These are phyloP conservation scores for Elegia similella DNA, from an alignment of 2,888 invertebrate genomes.

Conservation along the genomic window DNA sequence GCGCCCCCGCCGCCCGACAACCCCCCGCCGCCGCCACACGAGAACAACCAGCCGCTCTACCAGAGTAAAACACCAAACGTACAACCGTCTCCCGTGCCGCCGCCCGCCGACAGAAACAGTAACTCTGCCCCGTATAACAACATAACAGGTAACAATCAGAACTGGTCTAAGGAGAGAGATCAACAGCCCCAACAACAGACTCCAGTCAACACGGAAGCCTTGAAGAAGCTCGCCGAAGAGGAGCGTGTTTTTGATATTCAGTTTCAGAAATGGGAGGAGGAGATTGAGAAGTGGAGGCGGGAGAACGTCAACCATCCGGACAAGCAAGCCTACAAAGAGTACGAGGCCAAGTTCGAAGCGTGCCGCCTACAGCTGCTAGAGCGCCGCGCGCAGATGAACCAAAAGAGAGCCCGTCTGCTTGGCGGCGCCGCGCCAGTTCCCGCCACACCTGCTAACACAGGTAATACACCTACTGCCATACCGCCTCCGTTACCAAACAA, in stretches of 20 bases:
- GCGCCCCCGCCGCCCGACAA: constrained; percentile 45
- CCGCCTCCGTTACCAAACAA: constrained; percentile 38
- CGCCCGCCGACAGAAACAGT: constrained; percentile 33
- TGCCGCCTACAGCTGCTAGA: constrained; percentile 90
- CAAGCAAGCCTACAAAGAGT: constrained; percentile 91
- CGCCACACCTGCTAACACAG: constrained; percentile 22
- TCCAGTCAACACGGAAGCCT: constrained; percentile 56
- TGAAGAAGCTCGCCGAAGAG: constrained; percentile 80
- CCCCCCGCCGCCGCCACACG: constrained; percentile 63
- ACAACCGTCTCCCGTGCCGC: constrained; percentile 36
- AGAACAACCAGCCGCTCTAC: constrained; percentile 67
- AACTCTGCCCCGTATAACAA: constrained; percentile 36
- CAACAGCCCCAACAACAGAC: constrained; percentile 23
- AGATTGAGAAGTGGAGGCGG: constrained; percentile 94
- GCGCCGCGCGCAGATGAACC: constrained; percentile 90
- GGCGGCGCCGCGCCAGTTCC: constrained; percentile 34
- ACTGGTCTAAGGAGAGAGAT: constrained; percentile 27
- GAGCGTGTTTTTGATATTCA: constrained; percentile 94
- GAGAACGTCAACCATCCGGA: constrained; percentile 96
- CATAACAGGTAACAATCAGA: constrained; percentile 50
- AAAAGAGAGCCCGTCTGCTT: constrained; percentile 75
- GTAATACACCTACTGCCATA: constrained; percentile 40
- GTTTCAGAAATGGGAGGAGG: constrained; percentile 95
- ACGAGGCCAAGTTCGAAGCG: constrained; percentile 93
- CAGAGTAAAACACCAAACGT: constrained; percentile 23